Base-by-base conservation (phyloP, 2,888 invertebrate species). In the Tupiocoris notatus region DNA sequence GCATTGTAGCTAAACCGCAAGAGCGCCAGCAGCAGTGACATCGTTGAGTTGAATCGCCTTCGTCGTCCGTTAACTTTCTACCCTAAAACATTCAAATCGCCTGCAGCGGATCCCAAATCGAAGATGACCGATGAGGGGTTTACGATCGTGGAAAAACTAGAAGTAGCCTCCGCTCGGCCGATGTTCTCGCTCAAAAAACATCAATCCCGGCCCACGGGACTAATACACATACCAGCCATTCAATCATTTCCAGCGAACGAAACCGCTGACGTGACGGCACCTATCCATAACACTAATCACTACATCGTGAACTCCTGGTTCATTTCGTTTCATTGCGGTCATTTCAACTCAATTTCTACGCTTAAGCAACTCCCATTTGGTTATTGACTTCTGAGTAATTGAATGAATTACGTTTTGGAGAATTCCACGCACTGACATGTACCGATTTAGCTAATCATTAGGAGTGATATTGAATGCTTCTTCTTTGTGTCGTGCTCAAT, bases 261-360 rank as follows among this genome's bases (percentile, higher is more conserved):
- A 23, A 24, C 23, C 61, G 67, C 57, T 67, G 67, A 67, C 67
- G 57, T 39, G 39, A 39, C 39, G 39, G 39, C 23, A 21, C 24
- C 17, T 58, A 70, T 70, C 70, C 58, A 70, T 70, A 70, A 70
- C 58, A 70, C 70, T 70, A 70, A 70, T 70, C 70, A 59, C 61
- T 70, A 59, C 70, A 59, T 70, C 70, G 70, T 70, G 70, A 70
- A 70, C 70, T 61, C 70, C 56, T 20, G 59, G 58, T 70, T 70
- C 61, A 12, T 70, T 25, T 25, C 25, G 21, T 67, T 57, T n/a
- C n/a, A n/a, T n/a, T n/a, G n/a, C n/a, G 57, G 56, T 56, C 70
- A 59, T 70, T 70, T 54, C 61, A 70, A 70, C 70, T 70, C 70
- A 70, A 70, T 70, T 70, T 70, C 67, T 59, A 24, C 59, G 58